Evolutionary conservation across 2,797 vertebrate genomes (phyloP).

Genomic region (Coregonus suidteri): DNA sequence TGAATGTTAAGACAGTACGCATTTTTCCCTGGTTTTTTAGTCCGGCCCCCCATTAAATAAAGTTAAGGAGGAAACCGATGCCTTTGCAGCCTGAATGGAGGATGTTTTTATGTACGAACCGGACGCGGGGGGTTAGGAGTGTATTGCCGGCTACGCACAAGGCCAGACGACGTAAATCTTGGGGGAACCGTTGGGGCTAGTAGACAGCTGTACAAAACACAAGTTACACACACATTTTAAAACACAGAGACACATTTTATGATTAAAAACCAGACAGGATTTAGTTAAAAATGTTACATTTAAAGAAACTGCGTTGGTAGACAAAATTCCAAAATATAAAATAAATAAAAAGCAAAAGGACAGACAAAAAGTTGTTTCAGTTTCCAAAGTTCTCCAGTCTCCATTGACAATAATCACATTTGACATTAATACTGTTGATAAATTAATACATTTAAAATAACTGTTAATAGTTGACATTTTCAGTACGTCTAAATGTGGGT

Average conservation of each 20-base stretch:
- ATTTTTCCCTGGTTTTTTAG: too few species aligned
- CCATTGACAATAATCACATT: constrained; percentile 75
- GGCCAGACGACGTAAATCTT: too few species aligned
- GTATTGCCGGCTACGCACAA: too few species aligned
- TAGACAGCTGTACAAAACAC: not conserved
- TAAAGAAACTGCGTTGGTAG: constrained; percentile 76
- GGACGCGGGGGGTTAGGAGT: too few species aligned
- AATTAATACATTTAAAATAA: constrained; percentile 75
- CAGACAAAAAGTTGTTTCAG: constrained; percentile 64
- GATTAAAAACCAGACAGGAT: constrained; percentile 76
- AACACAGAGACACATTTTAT: constrained; percentile 82
- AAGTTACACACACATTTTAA: constrained; percentile 58
- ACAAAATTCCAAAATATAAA: constrained; percentile 74
- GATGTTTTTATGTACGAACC: too few species aligned
- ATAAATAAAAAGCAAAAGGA: constrained; percentile 71
- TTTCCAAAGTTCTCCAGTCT: constrained; percentile 72
- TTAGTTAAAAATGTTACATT: constrained; percentile 76
- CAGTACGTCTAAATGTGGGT: constrained; percentile 66
- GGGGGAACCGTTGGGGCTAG: too few species aligned
- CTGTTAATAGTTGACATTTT: constrained; percentile 58
- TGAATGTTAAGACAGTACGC: too few species aligned
- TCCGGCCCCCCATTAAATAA: too few species aligned
- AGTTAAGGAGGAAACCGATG: too few species aligned
- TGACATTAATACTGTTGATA: constrained; percentile 81
- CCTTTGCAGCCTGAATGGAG: too few species aligned